These are phyloP conservation scores for Megaptera novaeangliae DNA, from an alignment of 2,113 vertebrate genomes.

Conservation along the genomic window DNA sequence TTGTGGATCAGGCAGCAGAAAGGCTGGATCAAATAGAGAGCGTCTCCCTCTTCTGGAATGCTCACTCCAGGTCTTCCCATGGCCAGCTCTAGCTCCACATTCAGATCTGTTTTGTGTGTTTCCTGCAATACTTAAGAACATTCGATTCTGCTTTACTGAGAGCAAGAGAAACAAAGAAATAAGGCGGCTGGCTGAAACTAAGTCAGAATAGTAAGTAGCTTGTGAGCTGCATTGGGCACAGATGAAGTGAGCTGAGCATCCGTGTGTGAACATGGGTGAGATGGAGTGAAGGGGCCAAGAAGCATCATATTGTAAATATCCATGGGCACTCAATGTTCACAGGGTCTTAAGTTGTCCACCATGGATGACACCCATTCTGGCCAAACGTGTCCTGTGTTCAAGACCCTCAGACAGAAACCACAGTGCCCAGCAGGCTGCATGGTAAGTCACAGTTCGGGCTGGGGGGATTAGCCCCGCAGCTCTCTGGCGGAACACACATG, in stretches of 20 bases:
- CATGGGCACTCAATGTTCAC: not conserved
- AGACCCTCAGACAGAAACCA: not conserved
- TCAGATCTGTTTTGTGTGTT: not conserved
- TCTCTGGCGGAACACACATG: fast-evolving
- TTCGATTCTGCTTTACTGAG: not conserved
- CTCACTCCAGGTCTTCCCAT: not conserved
- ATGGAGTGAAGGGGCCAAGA: not conserved
- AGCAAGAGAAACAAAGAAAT: not conserved
- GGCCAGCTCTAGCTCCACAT: not conserved
- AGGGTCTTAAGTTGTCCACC: not conserved
- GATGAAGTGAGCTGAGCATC: not conserved
- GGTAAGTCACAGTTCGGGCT: not conserved
- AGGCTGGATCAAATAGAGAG: not conserved
- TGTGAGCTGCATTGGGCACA: not conserved
- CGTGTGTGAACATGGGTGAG: not conserved
- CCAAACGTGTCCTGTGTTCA: not conserved
- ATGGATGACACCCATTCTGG: not conserved
- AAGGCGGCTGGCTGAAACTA: not conserved
- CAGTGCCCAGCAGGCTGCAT: not conserved
- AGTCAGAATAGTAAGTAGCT: not conserved
- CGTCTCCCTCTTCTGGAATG: not conserved
- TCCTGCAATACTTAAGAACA: not conserved
- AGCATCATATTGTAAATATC: not conserved
- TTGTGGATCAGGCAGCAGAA: not conserved
- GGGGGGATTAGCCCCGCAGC: not conserved